Conservation (phyloP, 2,888 invertebrate species). For the Steinernema hermaphroditum region DNA sequence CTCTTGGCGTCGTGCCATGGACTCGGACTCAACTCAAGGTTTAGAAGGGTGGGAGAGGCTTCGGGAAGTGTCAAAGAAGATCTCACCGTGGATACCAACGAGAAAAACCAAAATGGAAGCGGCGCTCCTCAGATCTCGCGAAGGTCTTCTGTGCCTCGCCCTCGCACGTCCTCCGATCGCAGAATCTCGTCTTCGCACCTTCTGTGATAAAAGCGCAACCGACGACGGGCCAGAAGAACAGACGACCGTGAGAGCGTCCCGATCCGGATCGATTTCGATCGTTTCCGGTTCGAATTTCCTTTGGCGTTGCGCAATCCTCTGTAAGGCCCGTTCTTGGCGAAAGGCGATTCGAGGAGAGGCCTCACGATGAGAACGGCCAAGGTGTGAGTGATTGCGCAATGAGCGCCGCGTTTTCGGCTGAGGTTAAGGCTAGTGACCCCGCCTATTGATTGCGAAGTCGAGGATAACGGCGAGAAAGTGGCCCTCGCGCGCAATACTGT, state of each 20-base stretch:
- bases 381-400: constrained; percentile 21
- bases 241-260: background rate
- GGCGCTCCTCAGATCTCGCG: background rate
- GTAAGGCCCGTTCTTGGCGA: background rate
- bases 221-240: background rate
- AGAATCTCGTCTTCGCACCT: constrained; percentile 14
- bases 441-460: constrained; percentile 14
- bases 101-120: too few species aligned
- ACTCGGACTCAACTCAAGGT: too few species aligned
- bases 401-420: constrained; percentile 7
- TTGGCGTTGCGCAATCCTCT: background rate
- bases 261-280: background rate
- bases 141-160: background rate
- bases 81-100: too few species aligned
- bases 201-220: background rate
- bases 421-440: constrained; percentile 8
- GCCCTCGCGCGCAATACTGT: constrained; percentile 6
- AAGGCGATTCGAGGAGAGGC: background rate
- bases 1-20: too few species aligned
- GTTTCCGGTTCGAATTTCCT: background rate
- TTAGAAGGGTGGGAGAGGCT: too few species aligned
- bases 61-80: too few species aligned
- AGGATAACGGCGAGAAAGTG: constrained; percentile 5
- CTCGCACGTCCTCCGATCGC: background rate
- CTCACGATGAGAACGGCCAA: background rate